Percentiles rank a stretch among this genome's conserved stretches.
phyloP scores from a whole-genome alignment of 2,113 vertebrate species.

The Halcyon malimbica region DNA sequence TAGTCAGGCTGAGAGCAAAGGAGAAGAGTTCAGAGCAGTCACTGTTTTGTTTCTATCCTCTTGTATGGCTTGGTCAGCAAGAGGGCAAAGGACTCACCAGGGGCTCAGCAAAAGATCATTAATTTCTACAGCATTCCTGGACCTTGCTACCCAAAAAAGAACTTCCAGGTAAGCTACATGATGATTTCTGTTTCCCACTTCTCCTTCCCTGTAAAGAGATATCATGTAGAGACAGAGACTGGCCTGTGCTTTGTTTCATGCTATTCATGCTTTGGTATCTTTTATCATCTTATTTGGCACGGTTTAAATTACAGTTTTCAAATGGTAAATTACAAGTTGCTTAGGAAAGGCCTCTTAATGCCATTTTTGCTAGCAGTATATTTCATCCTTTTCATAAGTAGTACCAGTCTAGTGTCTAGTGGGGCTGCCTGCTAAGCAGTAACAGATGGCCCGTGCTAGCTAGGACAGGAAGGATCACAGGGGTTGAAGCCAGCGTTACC shows the following conservation, averaged over 20 bases:
- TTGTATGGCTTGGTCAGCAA: background rate
- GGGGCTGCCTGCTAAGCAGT: conserved; percentile 20
- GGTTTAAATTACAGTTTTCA: conserved; percentile 15
- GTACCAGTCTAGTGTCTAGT: background rate
- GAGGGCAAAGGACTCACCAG: background rate
- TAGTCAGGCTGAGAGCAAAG: background rate
- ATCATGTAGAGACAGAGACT: background rate
- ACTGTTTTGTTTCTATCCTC: background rate
- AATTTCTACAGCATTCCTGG: background rate
- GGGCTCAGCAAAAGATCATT: background rate
- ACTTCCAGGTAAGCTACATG: background rate
- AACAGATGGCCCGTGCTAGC: conserved; percentile 15
- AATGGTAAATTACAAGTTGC: background rate
- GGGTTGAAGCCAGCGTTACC: background rate
- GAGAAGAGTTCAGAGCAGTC: background rate
- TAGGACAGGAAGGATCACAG: background rate
- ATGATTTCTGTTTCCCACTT: background rate
- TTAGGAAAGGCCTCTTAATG: background rate
- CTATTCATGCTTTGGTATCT: background rate
- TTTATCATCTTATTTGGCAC: background rate
- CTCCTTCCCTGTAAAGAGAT: background rate
- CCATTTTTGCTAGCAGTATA: conserved; percentile 15
- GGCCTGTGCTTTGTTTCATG: background rate
- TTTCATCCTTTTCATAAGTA: background rate
- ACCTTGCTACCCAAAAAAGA: background rate